These are phyloP conservation scores for Phaetusa simplex DNA, from an alignment of 2,113 vertebrate species.

Conservation along the genomic window DNA sequence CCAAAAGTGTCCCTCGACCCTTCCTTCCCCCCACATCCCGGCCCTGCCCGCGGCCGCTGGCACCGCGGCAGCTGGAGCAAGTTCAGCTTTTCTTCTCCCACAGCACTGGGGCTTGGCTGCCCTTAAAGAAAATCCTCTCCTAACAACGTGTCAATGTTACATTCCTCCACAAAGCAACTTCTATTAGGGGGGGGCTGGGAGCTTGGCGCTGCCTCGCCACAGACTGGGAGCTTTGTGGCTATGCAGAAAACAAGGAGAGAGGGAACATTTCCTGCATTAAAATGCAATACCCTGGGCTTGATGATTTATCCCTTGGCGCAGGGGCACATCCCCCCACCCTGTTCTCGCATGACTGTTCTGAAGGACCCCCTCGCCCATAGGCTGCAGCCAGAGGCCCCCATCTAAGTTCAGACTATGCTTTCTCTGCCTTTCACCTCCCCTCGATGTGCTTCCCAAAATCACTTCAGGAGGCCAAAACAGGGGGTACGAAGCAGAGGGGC, in stretches of 20 bases:
- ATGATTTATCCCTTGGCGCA: not conserved
- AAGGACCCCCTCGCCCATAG: not conserved
- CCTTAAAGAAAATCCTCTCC: conserved; percentile 78
- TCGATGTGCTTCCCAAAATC: not conserved
- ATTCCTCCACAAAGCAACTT: conserved; percentile 81
- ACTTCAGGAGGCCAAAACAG: not conserved
- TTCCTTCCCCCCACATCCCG: not conserved
- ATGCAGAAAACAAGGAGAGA: conserved; percentile 64
- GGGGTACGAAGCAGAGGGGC: not conserved
- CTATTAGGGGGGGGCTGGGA: conserved; percentile 76
- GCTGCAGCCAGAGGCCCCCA: not conserved
- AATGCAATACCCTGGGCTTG: conserved; percentile 67
- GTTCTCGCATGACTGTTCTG: not conserved
- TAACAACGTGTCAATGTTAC: conserved; percentile 85
- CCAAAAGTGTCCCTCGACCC: not conserved
- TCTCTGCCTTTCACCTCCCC: not conserved
- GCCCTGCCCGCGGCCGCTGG: conserved; percentile 51
- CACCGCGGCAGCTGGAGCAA: conserved; percentile 51
- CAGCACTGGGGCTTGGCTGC: conserved; percentile 76
- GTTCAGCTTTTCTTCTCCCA: conserved; percentile 62
- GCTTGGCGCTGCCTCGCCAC: conserved; percentile 74
- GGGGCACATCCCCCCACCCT: not conserved
- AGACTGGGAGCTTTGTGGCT: conserved; percentile 81
- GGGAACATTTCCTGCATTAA: conserved; percentile 81
- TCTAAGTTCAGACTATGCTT: not conserved